phyloP scores from a whole-genome alignment of 2,888 invertebrate species.

The Patella pellucida region DNA sequence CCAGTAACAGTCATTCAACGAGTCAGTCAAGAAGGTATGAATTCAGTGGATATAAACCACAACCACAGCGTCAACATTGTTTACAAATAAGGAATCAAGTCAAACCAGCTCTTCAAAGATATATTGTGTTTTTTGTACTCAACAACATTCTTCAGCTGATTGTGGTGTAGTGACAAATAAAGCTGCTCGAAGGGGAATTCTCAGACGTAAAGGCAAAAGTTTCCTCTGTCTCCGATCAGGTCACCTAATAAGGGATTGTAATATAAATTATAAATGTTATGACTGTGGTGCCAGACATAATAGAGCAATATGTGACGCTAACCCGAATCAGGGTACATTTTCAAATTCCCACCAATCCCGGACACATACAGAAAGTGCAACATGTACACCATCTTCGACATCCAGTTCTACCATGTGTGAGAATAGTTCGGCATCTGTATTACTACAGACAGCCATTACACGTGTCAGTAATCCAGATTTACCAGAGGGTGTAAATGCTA shows the following conservation, averaged over 20 bases:
- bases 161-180: neutral
- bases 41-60: neutral
- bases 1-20: neutral
- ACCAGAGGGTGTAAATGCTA: neutral
- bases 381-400: neutral
- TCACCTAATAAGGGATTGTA: neutral
- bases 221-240: neutral
- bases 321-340: neutral
- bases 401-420: neutral
- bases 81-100: neutral
- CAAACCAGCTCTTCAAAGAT: neutral
- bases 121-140: neutral
- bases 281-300: neutral
- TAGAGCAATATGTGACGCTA: neutral
- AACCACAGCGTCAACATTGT: conserved; percentile 3
- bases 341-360: neutral
- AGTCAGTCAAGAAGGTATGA: neutral
- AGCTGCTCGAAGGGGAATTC: neutral
- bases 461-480: neutral
- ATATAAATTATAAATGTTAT: neutral
- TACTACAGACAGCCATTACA: neutral
- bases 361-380: neutral
- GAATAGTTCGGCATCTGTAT: neutral
- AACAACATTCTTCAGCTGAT: neutral
- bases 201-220: neutral